Evolutionary conservation across 2,797 vertebrate species (phyloP).

Genomic region (Linurgus olivaceus): DNA sequence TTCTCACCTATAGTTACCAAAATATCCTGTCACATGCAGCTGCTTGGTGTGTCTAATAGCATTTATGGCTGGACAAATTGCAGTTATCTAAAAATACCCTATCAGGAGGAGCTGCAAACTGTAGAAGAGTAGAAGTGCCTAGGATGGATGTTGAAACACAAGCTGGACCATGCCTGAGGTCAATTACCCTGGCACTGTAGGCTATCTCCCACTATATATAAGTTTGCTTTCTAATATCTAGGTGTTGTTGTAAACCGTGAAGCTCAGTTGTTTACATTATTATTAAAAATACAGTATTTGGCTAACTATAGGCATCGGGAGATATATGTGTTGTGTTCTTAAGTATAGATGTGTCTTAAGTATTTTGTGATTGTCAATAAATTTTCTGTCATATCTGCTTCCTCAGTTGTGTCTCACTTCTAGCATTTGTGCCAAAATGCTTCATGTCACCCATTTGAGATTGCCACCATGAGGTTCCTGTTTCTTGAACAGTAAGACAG

Average conservation of each 20-base stretch:
- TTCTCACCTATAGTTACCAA: neutral
- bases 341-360: neutral
- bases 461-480: neutral
- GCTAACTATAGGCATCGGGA: neutral
- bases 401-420: neutral
- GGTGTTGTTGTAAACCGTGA: neutral
- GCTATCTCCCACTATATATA: neutral
- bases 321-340: neutral
- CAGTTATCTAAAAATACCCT: neutral
- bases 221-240: neutral
- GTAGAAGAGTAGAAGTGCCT: neutral
- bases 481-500: neutral
- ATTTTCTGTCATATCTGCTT: neutral
- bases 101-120: neutral
- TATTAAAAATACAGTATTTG: neutral
- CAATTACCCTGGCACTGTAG: neutral
- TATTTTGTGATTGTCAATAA: neutral
- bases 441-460: neutral
- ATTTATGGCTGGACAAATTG: neutral
- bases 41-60: fast-evolving
- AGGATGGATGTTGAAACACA: neutral
- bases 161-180: neutral
- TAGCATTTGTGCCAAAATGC: neutral
- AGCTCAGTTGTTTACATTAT: neutral
- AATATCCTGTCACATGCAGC: neutral